Evolutionary conservation across 2,888 invertebrate genomes (phyloP).

Genomic region (Tipula lateralis): DNA sequence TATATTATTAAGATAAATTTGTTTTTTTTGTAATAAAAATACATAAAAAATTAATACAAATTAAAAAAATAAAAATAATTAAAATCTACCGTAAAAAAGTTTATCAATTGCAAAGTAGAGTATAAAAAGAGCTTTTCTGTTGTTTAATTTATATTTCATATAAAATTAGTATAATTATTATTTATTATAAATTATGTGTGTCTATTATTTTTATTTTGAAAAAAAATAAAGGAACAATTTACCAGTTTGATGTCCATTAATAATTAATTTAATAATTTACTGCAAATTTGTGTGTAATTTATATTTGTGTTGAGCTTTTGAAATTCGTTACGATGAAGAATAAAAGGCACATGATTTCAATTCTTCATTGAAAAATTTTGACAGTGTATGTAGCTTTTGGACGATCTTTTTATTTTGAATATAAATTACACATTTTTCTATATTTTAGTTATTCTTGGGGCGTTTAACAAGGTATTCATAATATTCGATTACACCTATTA

Average conservation of each 20-base stretch:
- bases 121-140: neutral
- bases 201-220: neutral
- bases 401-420: neutral
- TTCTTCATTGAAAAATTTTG: neutral
- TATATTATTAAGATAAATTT: neutral
- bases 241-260: neutral
- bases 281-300: neutral
- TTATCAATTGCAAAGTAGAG: neutral
- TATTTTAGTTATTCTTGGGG: too few species aligned
- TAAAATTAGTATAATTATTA: neutral
- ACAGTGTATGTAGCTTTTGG: neutral
- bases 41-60: neutral
- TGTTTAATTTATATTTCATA: neutral
- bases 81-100: neutral
- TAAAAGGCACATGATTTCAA: slow-evolving; percentile 6
- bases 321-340: neutral
- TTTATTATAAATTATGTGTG: neutral
- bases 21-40: too few species aligned
- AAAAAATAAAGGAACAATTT: slow-evolving; percentile 2
- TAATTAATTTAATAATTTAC: neutral
- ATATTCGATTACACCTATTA: neutral
- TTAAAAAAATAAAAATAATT: neutral
- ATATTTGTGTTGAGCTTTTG: neutral
- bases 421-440: neutral
- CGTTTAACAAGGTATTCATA: neutral